These are phyloP conservation scores for Pseudachorutes palmiensis DNA, from an alignment of 1,140 invertebrate genomes.

Conservation along the genomic window DNA sequence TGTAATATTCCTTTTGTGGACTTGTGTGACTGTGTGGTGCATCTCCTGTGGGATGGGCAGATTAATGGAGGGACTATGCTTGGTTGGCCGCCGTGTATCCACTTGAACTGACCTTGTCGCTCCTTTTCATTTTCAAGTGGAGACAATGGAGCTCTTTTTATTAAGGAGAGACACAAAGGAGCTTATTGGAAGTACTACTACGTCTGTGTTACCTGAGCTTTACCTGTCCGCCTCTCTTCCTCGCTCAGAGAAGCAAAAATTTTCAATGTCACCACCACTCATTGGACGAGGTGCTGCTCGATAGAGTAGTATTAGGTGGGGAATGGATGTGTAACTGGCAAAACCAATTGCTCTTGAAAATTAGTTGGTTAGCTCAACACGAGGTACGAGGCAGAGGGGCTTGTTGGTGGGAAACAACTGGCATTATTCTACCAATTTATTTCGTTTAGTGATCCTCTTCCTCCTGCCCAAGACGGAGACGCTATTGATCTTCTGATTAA, in stretches of 20 bases:
- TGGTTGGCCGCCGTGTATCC: neutral
- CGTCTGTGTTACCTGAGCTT: neutral
- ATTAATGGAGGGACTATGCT: neutral
- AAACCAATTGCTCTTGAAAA: neutral
- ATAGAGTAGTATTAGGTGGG: neutral
- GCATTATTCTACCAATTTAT: too few species aligned
- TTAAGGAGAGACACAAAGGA: neutral
- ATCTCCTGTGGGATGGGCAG: neutral
- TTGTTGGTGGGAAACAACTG: neutral
- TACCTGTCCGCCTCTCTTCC: neutral
- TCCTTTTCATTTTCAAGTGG: neutral
- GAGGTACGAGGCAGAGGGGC: neutral
- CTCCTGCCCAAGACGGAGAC: neutral
- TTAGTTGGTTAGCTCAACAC: neutral
- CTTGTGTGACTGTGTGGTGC: neutral
- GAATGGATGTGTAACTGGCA: neutral
- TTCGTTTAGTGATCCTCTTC: neutral
- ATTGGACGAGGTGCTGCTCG: neutral
- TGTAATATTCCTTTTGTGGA: neutral
- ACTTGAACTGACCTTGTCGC: neutral
- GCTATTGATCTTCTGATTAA: neutral
- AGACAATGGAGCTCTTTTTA: neutral
- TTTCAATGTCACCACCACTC: neutral
- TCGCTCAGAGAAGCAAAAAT: neutral
- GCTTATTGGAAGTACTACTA: neutral